Base-by-base conservation (phyloP, 2,113 vertebrate genomes). In the Shinisaurus crocodilurus region DNA sequence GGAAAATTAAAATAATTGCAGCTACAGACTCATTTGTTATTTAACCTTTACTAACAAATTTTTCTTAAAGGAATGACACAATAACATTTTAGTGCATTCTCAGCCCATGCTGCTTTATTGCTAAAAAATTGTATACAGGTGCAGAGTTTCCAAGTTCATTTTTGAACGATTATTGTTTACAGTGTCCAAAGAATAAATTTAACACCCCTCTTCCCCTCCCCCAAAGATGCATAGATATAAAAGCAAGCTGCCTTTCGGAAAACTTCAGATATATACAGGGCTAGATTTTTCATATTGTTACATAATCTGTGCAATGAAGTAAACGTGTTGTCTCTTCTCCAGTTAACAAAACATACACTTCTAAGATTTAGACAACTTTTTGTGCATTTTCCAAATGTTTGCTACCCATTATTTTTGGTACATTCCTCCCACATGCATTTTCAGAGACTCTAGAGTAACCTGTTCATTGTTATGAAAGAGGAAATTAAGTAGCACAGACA, bases 41-140 rank as follows among this genome's bases (percentile, higher is more conserved):
- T 65, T 15, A 83, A 83, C 1, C 25, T 70, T 63, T 63, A 37
- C 34, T 15, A 40, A n/a, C 8, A 3, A 29, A 60, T 69, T 69
- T 90, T 29, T 50, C 40, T 45, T 92, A 96, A 77, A 96, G 92
- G 95, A 1, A 89, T 95, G 93, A 94, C 85, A 93, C 92, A 82
- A 29, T 90, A 88, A 95, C 82, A 91, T 94, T 92, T 94, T 88
- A 96, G 95, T 97, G 97, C 97, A 97, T 97, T 97, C 96, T 97
- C 96, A 97, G 97, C 95, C 92, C 97, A 97, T 97, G 97, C 95
- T 97, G 94, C 97, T 98, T 98, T 98, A 98, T 98, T 98, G 97
- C 97, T 95, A 92, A 96, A 76, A 95, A 96, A 90, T 94, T 94
- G 92, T 95, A 96, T 95, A 97, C 91, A 97, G 97, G 97, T 97